Conservation (phyloP, 1,140 invertebrate species). For the Meloidogyne floridensis region DNA sequence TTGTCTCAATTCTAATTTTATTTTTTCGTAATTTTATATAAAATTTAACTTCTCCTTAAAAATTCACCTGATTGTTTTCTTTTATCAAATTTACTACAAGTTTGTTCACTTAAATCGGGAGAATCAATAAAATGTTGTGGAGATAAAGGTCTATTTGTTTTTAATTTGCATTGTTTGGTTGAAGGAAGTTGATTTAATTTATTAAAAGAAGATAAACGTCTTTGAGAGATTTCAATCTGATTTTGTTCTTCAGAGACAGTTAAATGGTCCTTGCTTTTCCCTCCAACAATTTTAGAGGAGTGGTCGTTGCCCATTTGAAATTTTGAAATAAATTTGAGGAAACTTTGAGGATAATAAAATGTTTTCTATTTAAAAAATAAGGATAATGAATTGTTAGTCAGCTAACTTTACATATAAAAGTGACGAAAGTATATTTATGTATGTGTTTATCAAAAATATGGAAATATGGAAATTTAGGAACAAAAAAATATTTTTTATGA, state of each 20-base stretch:
- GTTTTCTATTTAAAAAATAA: no score
- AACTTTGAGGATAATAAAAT: no score
- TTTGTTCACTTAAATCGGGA: neutral
- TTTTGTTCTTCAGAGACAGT: neutral
- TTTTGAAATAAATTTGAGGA: no score
- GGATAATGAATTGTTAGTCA: no score
- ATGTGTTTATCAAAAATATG: no score
- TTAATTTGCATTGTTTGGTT: neutral
- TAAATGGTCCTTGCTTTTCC: neutral
- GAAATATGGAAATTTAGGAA: no score
- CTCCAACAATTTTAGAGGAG: neutral
- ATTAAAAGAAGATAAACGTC: slow-evolving; percentile 2
- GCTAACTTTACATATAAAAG: no score
- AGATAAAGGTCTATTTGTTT: neutral
- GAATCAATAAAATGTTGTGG: neutral
- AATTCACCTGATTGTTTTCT: neutral
- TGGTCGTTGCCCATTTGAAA: neutral
- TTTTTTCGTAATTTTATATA: no score
- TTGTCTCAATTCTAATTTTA: no score
- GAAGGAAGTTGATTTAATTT: neutral
- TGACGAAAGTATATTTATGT: no score
- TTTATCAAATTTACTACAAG: neutral
- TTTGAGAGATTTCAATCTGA: neutral
- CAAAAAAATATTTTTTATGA: no score
- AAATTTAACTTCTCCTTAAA: no score